Evolutionary conservation across 2,113 vertebrate species (phyloP).

Genomic region (Sinocyclocheilus anshuiensis): DNA sequence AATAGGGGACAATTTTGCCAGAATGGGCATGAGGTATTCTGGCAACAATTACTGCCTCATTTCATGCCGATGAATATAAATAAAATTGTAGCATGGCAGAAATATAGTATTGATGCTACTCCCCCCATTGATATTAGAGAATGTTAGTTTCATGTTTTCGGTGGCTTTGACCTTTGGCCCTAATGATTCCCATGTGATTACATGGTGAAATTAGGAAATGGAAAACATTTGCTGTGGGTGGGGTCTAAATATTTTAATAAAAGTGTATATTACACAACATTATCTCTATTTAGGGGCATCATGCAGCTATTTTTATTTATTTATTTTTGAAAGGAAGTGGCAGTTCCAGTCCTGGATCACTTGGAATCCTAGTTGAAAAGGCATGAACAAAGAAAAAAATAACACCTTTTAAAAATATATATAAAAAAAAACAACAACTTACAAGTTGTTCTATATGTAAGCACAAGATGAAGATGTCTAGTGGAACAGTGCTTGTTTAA

Average conservation of each 20-base stretch:
- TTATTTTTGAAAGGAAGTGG: background rate
- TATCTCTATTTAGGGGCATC: background rate
- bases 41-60: conserved; percentile 48
- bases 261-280: background rate
- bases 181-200: conserved; percentile 27
- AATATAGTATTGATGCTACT: conserved; percentile 47
- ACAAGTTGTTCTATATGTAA: background rate
- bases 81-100: conserved; percentile 13
- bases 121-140: conserved; percentile 25
- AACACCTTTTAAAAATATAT: background rate
- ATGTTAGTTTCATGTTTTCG: conserved; percentile 35
- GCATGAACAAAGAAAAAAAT: background rate
- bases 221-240: background rate
- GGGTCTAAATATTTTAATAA: background rate
- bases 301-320: background rate
- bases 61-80: conserved; percentile 52
- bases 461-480: background rate
- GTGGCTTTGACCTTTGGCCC: background rate
- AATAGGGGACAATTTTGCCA: conserved; percentile 52
- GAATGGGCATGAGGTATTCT: conserved; percentile 29
- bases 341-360: background rate
- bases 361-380: background rate
- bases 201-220: background rate
- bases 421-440: background rate
- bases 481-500: background rate